Evolutionary conservation across 2,113 vertebrate genomes (phyloP).

Genomic region (Butorides virescens): DNA sequence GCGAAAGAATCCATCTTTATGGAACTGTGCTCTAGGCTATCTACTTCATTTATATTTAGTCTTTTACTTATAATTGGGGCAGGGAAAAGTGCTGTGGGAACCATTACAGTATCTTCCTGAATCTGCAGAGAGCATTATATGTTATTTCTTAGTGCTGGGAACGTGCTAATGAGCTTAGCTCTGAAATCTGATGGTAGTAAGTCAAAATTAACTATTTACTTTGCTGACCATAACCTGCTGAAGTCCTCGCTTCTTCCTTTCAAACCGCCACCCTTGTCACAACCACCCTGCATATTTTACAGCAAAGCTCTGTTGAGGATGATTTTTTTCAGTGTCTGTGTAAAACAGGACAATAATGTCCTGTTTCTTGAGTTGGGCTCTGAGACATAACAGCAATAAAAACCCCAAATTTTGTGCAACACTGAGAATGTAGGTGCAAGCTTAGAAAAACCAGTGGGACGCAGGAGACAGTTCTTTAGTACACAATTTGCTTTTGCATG

Average conservation of each 20-base stretch:
- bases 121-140: not conserved
- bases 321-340: not conserved
- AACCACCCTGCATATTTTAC: not conserved
- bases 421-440: not conserved
- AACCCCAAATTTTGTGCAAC: not conserved
- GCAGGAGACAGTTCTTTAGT: not conserved
- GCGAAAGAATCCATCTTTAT: not conserved
- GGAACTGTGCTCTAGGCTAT: not conserved
- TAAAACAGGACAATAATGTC: not conserved
- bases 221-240: not conserved
- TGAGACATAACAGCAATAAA: not conserved
- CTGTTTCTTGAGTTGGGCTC: not conserved
- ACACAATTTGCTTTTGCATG: not conserved
- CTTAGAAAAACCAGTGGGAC: not conserved
- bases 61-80: not conserved
- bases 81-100: not conserved
- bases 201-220: not conserved
- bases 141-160: not conserved
- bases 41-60: not conserved
- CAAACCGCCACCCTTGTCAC: not conserved
- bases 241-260: not conserved
- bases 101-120: not conserved
- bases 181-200: not conserved
- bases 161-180: not conserved
- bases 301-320: not conserved